A percentile compares a stretch with the other conserved stretches of the same genome.
Evolutionary conservation across 2,888 invertebrate species (phyloP).

Genomic region (Macroteleia sp.): DNA sequence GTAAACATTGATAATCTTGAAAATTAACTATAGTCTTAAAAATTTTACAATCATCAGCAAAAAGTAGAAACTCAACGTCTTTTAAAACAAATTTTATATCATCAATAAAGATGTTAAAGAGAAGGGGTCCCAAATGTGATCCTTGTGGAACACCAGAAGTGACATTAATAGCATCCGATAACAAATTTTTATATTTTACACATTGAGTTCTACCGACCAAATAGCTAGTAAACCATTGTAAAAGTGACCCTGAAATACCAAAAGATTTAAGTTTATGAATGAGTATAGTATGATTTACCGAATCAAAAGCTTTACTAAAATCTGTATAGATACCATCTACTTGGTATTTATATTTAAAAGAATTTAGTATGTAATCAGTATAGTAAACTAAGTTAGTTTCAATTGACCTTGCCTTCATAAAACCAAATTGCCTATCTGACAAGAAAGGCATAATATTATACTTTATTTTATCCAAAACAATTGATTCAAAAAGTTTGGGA

Average conservation of each 20-base stretch:
- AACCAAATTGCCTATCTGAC: conserved; percentile 7
- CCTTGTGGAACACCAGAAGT: conserved; percentile 11
- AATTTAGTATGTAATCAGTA: background rate
- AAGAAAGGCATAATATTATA: background rate
- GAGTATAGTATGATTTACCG: background rate
- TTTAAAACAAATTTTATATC: background rate
- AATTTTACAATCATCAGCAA: background rate
- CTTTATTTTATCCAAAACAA: background rate
- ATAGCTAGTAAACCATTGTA: conserved; percentile 5
- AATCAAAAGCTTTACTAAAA: conserved; percentile 17
- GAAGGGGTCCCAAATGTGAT: conserved; percentile 12
- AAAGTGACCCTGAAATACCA: background rate
- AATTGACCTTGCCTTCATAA: background rate
- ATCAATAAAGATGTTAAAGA: conserved; percentile 20
- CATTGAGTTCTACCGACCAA: background rate
- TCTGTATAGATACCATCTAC: conserved; percentile 18
- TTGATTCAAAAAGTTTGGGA: background rate
- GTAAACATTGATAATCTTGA: background rate
- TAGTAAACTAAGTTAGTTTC: conserved; percentile 3
- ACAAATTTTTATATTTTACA: background rate
- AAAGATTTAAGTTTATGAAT: background rate
- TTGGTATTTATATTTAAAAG: background rate
- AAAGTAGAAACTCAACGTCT: background rate
- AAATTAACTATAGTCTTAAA: background rate
- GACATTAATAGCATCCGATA: background rate